phyloP scores from a whole-genome alignment of 2,888 invertebrate genomes.

The Kuschelorhynchus macadamiae region DNA sequence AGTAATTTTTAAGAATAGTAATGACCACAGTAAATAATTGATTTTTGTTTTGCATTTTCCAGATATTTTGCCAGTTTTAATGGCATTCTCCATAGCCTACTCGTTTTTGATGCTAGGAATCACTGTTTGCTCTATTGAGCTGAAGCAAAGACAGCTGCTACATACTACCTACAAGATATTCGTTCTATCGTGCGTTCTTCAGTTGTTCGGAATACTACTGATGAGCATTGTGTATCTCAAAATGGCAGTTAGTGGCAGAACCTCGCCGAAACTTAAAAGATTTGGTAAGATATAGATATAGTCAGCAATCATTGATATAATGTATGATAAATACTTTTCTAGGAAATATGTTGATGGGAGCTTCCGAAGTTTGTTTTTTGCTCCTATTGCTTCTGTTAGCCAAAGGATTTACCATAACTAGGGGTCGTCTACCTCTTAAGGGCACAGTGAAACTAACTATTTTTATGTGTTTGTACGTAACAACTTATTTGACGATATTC shows the following conservation, averaged over 20 bases:
- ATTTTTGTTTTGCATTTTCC: conserved; percentile 61
- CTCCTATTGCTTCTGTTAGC: conserved; percentile 85
- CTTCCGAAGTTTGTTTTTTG: conserved; percentile 83
- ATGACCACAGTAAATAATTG: background rate
- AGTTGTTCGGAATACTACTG: conserved; percentile 79
- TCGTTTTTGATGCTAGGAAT: conserved; percentile 80
- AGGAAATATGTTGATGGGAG: conserved; percentile 74
- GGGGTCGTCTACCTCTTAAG: conserved; percentile 81
- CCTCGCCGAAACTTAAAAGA: conserved; percentile 70
- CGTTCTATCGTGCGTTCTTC: conserved; percentile 78
- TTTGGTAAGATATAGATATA: conserved; percentile 66
- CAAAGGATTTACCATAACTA: conserved; percentile 92
- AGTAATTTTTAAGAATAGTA: conserved; percentile 64
- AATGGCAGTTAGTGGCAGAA: conserved; percentile 83
- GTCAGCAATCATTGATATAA: background rate
- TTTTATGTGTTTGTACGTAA: conserved; percentile 83
- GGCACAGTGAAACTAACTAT: conserved; percentile 84
- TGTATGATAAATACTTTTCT: conserved; percentile 17
- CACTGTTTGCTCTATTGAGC: conserved; percentile 81
- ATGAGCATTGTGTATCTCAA: conserved; percentile 81
- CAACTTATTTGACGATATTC: conserved; percentile 83
- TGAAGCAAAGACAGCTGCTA: conserved; percentile 84
- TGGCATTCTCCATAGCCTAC: conserved; percentile 82
- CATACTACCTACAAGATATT: conserved; percentile 93
- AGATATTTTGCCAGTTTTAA: conserved; percentile 89